Conservation (phyloP, 2,888 invertebrate genomes). For the Ceramica pisi region DNA sequence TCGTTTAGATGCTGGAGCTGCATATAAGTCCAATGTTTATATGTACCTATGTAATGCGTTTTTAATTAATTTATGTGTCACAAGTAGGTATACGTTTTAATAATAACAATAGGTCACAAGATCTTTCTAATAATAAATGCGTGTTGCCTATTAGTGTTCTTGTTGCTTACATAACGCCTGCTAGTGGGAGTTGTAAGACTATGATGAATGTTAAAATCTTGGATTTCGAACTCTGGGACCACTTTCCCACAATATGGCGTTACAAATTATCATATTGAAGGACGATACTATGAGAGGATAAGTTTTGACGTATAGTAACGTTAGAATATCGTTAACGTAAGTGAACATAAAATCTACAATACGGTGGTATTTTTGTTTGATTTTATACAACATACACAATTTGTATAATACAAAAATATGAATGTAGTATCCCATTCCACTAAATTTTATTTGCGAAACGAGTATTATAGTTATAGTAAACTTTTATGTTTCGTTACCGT, state of each 20-base stretch:
- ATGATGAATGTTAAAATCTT: neutral
- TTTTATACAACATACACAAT: too few species aligned
- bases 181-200: neutral
- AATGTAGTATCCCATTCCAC: too few species aligned
- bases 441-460: too few species aligned
- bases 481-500: too few species aligned
- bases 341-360: too few species aligned
- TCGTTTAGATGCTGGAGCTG: conserved; percentile 25
- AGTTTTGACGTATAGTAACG: too few species aligned
- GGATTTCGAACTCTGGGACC: conserved; percentile 16
- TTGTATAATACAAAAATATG: too few species aligned
- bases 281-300: neutral
- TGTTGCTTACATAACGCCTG: conserved; percentile 26
- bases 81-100: conserved; percentile 52
- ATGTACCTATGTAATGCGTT: conserved; percentile 45
- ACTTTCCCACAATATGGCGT: conserved; percentile 9
- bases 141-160: conserved; percentile 30
- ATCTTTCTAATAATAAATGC: conserved; percentile 59
- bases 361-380: too few species aligned
- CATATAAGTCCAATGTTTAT: conserved; percentile 30
- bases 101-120: conserved; percentile 49
- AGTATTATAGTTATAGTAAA: too few species aligned
- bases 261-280: neutral
- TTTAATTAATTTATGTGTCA: conserved; percentile 60
- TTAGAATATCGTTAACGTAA: too few species aligned